Conservation (phyloP, 2,888 invertebrate species). For the Rotaria macrura region DNA sequence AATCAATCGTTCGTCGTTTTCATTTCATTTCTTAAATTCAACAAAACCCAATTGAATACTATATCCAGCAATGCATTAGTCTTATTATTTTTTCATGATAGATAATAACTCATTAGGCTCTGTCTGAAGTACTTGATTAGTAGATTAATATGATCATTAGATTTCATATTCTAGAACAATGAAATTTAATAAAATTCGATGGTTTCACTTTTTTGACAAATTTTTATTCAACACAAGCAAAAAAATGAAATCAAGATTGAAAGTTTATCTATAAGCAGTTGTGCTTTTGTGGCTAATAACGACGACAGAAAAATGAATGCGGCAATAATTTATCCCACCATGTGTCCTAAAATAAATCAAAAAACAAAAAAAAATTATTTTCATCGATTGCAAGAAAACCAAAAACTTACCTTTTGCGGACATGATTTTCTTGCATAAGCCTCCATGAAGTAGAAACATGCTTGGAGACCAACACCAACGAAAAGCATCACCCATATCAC, state of each 20-base stretch:
- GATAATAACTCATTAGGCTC: too few species aligned
- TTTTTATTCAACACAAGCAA: neutral
- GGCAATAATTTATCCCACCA: constrained; percentile 26
- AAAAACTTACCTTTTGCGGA: constrained; percentile 33
- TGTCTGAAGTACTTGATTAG: too few species aligned
- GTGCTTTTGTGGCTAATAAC: neutral
- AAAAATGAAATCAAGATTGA: too few species aligned
- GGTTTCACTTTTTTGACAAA: neutral
- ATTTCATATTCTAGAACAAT: neutral
- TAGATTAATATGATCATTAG: neutral
- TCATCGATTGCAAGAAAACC: neutral
- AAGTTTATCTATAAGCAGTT: too few species aligned
- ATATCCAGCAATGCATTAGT: too few species aligned
- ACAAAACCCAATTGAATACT: too few species aligned
- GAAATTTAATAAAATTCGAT: neutral
- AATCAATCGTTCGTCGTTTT: too few species aligned
- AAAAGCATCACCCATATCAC: constrained; percentile 71
- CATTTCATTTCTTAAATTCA: too few species aligned
- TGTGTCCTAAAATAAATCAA: constrained; percentile 13
- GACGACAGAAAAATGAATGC: constrained; percentile 26
- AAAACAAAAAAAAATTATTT: neutral
- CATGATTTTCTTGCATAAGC: constrained; percentile 69
- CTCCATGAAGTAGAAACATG: constrained; percentile 73
- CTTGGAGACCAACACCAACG: constrained; percentile 65
- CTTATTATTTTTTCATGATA: too few species aligned